These are phyloP conservation scores for Tragelaphus scriptus DNA, from an alignment of 2,113 vertebrate genomes.

Conservation along the genomic window DNA sequence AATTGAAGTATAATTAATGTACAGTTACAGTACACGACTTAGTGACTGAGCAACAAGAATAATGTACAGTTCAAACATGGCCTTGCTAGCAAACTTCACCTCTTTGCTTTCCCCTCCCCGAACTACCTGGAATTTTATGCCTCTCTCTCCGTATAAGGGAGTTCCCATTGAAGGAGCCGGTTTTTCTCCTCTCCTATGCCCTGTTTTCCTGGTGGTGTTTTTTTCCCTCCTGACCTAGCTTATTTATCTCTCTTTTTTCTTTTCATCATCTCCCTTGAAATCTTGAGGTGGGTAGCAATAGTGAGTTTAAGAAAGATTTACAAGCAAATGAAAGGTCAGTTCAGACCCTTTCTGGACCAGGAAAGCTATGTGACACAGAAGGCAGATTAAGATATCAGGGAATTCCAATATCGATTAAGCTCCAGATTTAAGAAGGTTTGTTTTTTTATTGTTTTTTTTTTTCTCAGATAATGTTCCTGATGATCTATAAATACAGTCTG, in stretches of 20 bases:
- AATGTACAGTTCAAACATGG: neutral
- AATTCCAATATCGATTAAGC: constrained; percentile 25
- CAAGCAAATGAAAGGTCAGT: constrained; percentile 6
- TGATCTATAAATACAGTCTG: constrained; percentile 24
- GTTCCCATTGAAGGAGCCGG: neutral
- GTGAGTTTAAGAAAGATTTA: constrained; percentile 27
- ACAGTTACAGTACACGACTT: neutral
- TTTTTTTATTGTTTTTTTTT: neutral
- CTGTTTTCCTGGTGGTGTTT: neutral
- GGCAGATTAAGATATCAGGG: neutral
- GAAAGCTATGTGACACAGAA: constrained; percentile 1
- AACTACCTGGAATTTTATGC: constrained; percentile 14
- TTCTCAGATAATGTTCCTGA: neutral
- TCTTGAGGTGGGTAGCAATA: neutral
- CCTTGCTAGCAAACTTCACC: neutral
- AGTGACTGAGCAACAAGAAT: neutral
- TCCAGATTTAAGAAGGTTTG: neutral
- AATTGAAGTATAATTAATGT: constrained; percentile 4
- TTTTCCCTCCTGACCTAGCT: neutral
- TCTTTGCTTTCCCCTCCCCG: neutral
- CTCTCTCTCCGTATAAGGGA: neutral
- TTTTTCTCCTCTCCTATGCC: neutral
- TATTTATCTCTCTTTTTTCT: neutral
- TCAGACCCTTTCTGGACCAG: neutral
- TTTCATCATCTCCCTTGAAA: constrained; percentile 1